Percentiles rank a stretch among this genome's conserved stretches.
phyloP scores from a whole-genome alignment of 2,797 vertebrate species.

The Myoxocephalus aenaeus region DNA sequence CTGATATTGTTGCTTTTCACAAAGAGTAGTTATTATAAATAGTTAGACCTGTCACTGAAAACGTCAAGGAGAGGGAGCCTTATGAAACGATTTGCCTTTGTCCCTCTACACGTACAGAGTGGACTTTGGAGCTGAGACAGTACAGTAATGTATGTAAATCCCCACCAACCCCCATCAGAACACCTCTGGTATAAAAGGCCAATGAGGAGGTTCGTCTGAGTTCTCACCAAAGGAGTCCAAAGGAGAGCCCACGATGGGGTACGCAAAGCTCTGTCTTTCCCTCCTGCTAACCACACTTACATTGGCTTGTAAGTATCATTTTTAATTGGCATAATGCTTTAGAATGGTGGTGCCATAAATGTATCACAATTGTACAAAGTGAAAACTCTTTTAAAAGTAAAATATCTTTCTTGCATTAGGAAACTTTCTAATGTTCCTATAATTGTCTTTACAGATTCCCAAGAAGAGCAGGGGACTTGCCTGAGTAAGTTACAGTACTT shows the following conservation, averaged over 20 bases:
- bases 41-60: not conserved
- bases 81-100: constrained; percentile 66
- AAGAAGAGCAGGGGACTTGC: constrained; percentile 10
- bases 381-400: not conserved
- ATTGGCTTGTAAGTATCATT: constrained; percentile 18
- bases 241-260: constrained; percentile 25
- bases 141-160: constrained; percentile 25
- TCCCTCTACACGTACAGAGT: constrained; percentile 67
- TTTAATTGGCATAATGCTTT: not conserved
- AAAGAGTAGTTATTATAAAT: not conserved
- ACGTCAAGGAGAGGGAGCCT: constrained; percentile 10
- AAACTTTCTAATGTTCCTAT: not conserved
- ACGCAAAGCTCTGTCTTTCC: constrained; percentile 17
- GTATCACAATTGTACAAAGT: not conserved
- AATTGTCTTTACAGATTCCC: constrained; percentile 20
- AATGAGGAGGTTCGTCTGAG: constrained; percentile 1
- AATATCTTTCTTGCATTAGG: not conserved
- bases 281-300: constrained; percentile 17
- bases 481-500: constrained; percentile 23
- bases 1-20: no score
- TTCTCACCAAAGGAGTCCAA: constrained; percentile 6
- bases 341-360: not conserved
- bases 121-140: constrained; percentile 75
- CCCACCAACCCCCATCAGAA: not conserved
- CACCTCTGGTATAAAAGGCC: constrained; percentile 20